Base-by-base conservation (phyloP, 1,140 invertebrate genomes). In the Zelostemma sp. region DNA sequence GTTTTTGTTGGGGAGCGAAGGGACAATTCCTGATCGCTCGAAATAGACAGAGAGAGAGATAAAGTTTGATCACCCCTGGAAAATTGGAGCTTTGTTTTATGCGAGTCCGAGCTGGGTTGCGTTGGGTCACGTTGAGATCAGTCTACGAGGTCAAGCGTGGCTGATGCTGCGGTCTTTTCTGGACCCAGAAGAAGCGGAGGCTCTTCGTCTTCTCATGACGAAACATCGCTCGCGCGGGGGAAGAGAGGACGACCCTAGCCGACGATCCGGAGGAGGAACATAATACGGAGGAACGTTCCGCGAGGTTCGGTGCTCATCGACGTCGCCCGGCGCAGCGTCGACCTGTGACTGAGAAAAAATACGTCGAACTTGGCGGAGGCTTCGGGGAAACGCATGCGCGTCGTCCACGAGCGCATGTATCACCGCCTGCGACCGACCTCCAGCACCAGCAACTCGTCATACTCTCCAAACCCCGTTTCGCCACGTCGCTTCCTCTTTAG, bases 301-400 rank as follows among this genome's bases (percentile, higher is more conserved):
- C 57, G 63, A 51, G 57, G 48, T 64, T 35, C 55, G 43, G 18
- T 71, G 41, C 45, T 67, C 60, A 67, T 70, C 80, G 79, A 78
- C 77, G 77, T 68, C 74, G 76, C 79, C 74, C 77, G 79, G 76
- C 78, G 76, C 75, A 82, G 68, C 79, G 79, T 83, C 80, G 75
- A 81, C 82, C 81, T 80, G 79, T 81, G 68, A 84, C 80, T 83
- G 82, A 80, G 74, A 79, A 80, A 80, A 78, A 18, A 46, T 46
- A 46, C 43, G 77, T 81, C 79, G 80, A 82, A 81, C 78, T 73
- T 57, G 53, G 57, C 69, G 73, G 54, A 68, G 71, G 65, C 46
- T 50, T 33, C 28, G 14, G 46, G 46, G 43, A 33, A 48, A 78
- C 80, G 79, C 79, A 78, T 79, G 80, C 80, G 79, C 77, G 67